These are phyloP conservation scores for Babyrousa celebensis DNA, from an alignment of 2,797 vertebrate species.

Conservation along the genomic window DNA sequence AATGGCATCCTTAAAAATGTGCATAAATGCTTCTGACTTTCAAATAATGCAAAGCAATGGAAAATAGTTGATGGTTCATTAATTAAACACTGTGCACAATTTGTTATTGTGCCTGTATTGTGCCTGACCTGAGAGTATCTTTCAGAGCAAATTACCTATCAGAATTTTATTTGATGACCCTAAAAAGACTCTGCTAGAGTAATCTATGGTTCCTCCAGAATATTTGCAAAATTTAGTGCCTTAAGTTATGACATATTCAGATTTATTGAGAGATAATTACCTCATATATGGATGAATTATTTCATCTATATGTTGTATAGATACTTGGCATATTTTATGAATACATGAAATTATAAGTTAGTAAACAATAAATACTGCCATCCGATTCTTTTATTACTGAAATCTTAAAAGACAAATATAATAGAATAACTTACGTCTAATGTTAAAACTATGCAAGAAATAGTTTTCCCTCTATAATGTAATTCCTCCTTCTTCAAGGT, in stretches of 20 bases:
- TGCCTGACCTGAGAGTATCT: neutral
- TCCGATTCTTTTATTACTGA: neutral
- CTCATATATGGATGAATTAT: neutral
- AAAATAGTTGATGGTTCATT: neutral
- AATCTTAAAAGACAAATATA: neutral
- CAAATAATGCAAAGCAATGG: neutral
- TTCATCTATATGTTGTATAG: neutral
- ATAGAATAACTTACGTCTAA: neutral
- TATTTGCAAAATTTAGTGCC: neutral
- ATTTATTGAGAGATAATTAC: neutral
- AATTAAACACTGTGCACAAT: neutral
- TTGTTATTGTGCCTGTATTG: neutral
- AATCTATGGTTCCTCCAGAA: neutral
- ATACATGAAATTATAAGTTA: neutral
- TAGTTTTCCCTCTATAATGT: neutral
- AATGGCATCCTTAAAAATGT: slow-evolving; percentile 22
- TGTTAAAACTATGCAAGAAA: neutral
- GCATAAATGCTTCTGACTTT: neutral
- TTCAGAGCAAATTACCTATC: neutral
- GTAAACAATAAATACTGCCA: neutral
- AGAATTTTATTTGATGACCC: slow-evolving; percentile 23
- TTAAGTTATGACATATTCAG: slow-evolving; percentile 17
- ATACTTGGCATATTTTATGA: neutral
- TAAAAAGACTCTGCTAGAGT: neutral
- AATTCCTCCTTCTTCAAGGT: neutral